Conservation (phyloP, 2,797 vertebrate genomes). For the Phoeniculus purpureus region DNA sequence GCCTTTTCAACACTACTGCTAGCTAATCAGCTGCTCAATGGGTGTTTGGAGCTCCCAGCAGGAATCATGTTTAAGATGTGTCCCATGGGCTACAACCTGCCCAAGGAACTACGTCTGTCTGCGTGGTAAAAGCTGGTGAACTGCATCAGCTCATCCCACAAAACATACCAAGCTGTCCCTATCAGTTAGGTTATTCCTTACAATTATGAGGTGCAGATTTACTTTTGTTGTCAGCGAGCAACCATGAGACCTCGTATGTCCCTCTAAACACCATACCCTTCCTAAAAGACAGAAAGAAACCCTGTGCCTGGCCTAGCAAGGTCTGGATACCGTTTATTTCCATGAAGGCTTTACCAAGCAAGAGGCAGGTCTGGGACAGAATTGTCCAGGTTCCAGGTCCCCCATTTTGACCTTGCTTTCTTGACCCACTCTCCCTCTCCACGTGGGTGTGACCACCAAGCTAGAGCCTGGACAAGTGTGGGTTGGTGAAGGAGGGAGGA, state of each 20-base stretch:
- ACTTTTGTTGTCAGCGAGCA: not conserved
- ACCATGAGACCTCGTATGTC: not conserved
- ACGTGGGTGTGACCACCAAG: not conserved
- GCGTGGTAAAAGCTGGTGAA: not conserved
- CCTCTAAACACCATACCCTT: not conserved
- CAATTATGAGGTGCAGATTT: not conserved
- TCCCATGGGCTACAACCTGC: not conserved
- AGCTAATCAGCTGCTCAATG: not conserved
- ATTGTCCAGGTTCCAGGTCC: not conserved
- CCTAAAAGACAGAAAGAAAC: not conserved
- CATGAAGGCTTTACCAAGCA: not conserved
- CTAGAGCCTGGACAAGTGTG: not conserved
- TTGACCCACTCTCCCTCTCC: not conserved
- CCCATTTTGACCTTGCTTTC: not conserved
- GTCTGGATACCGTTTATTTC: not conserved
- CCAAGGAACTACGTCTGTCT: fast-evolving
- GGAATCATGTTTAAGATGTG: fast-evolving
- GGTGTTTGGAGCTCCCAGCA: not conserved
- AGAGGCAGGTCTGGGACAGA: not conserved
- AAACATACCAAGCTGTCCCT: not conserved
- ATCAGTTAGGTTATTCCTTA: not conserved
- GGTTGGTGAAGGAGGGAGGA: not conserved
- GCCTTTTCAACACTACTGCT: not conserved
- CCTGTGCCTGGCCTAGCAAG: fast-evolving
- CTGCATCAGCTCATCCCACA: not conserved